A percentile compares a stretch with the other conserved stretches of the same genome.
Conservation (phyloP, 1,140 invertebrate species). For the Eupeodes corollae region DNA sequence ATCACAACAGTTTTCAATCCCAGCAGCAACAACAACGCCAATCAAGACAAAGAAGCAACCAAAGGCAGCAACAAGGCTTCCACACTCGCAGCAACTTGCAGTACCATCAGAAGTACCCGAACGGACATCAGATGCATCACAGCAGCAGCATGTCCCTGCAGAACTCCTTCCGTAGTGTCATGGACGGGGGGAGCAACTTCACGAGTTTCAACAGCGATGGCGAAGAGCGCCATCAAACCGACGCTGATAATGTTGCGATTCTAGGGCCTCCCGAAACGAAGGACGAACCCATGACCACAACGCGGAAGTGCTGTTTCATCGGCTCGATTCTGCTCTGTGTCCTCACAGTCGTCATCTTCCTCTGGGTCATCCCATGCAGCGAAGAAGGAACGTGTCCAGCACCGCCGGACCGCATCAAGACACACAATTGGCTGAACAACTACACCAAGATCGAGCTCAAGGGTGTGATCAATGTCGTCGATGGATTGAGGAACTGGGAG, state of each 20-base stretch:
- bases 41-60: slow-evolving; percentile 21
- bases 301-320: slow-evolving; percentile 51
- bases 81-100: slow-evolving; percentile 12
- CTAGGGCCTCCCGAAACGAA: slow-evolving; percentile 15
- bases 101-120: not conserved
- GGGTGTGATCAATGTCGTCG: slow-evolving; percentile 56
- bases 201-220: slow-evolving; percentile 32
- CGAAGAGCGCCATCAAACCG: slow-evolving; percentile 16
- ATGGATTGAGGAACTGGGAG: slow-evolving; percentile 44
- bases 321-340: slow-evolving; percentile 57
- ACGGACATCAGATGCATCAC: not conserved
- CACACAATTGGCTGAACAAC: slow-evolving; percentile 55
- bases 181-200: slow-evolving; percentile 27
- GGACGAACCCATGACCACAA: slow-evolving; percentile 47
- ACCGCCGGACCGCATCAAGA: slow-evolving; percentile 41
- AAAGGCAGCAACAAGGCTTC: slow-evolving; percentile 19
- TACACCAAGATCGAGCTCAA: slow-evolving; percentile 60
- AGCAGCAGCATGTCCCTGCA: slow-evolving; percentile 30
- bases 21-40: slow-evolving; percentile 26
- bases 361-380: slow-evolving; percentile 62
- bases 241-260: slow-evolving; percentile 33
- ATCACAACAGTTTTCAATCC: not conserved
- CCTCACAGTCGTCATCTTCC: slow-evolving; percentile 55
- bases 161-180: slow-evolving; percentile 39
- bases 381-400: slow-evolving; percentile 50